Base-by-base conservation (phyloP, 1,140 invertebrate species). In the Microplitis mediator region DNA sequence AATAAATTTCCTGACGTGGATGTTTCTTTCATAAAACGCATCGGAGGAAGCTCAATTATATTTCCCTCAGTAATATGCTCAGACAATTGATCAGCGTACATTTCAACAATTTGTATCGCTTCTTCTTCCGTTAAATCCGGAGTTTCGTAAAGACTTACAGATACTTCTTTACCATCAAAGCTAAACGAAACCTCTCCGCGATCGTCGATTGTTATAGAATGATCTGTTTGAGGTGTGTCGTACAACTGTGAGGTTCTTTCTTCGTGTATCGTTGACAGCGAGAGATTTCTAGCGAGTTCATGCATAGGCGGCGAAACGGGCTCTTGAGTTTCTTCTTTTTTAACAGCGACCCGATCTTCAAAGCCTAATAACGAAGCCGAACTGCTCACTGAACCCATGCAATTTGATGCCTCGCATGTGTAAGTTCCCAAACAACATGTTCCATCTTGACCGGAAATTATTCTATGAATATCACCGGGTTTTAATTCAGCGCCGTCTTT, bases 351-450 rank as follows among this genome's bases (percentile, higher is more conserved):
- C 35, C 71, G 68, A 68, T 78, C 74, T 89, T 96, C 95, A 80
- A 96, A 95, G 13, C 95, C 95, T 34, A 96, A 87, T 9, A 97
- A 86, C 1, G 95, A 95, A 0, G 95, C 95, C 1, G 94, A 95
- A 83, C 95, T 96, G 31, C 93, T 92, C 0, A 95, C 93, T 14
- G 93, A 92, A 4, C 96, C 96, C 94, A 96, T 97, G 79, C 95
- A 97, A 83, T 97, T 97, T 72, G 90, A 90, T 0, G 96, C 96
- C 87, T 97, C 95, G 84, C 97, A 98, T 0, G 95, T 96, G 78
- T 98, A 98, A 1, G 94, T 96, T 31, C 97, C 97, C 45, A 97
- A 85, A 76, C 95, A 96, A 78, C 95, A 96, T 8, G 93, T 95
- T 1, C 95, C 95, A 86, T 95, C 94, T 86, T 95, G 93, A 0